A percentile compares a stretch with the other conserved stretches of the same genome.
Evolutionary conservation across 2,888 invertebrate species (phyloP).

Genomic region (Macropis europaea): DNA sequence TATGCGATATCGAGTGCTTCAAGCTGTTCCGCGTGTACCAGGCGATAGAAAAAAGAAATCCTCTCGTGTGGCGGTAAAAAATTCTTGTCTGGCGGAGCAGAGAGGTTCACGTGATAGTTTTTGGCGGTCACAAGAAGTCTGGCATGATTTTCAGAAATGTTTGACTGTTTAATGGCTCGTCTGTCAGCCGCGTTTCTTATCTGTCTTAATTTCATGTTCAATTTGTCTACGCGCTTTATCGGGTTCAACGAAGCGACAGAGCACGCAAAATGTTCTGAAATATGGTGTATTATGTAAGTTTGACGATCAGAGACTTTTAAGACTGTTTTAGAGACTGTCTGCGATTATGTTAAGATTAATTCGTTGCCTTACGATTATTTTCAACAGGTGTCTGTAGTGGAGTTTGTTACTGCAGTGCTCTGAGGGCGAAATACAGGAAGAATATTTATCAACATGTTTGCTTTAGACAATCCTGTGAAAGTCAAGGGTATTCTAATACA

Average conservation of each 20-base stretch:
- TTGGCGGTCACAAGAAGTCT: constrained; percentile 3
- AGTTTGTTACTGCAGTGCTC: no score
- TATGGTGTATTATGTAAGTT: background rate
- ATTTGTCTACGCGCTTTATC: constrained; percentile 23
- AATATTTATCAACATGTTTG: no score
- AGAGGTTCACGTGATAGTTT: constrained; percentile 23
- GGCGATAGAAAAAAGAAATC: constrained; percentile 22
- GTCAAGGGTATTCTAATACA: no score
- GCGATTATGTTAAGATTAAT: background rate
- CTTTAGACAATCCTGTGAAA: no score
- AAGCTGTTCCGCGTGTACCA: constrained; percentile 15
- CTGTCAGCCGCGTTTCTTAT: background rate
- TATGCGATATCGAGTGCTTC: constrained; percentile 19
- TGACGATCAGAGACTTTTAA: background rate
- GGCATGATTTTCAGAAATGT: constrained; percentile 22
- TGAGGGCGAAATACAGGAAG: no score
- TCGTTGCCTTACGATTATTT: no score
- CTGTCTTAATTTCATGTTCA: constrained; percentile 19
- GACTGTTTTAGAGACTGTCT: background rate
- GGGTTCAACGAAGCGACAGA: no score
- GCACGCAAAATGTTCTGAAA: background rate
- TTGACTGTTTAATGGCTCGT: background rate
- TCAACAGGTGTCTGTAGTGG: no score
- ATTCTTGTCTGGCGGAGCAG: constrained; percentile 25
- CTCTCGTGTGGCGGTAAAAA: background rate